These are phyloP conservation scores for Casuarius casuarius DNA, from an alignment of 2,113 vertebrate genomes.

Conservation along the genomic window DNA sequence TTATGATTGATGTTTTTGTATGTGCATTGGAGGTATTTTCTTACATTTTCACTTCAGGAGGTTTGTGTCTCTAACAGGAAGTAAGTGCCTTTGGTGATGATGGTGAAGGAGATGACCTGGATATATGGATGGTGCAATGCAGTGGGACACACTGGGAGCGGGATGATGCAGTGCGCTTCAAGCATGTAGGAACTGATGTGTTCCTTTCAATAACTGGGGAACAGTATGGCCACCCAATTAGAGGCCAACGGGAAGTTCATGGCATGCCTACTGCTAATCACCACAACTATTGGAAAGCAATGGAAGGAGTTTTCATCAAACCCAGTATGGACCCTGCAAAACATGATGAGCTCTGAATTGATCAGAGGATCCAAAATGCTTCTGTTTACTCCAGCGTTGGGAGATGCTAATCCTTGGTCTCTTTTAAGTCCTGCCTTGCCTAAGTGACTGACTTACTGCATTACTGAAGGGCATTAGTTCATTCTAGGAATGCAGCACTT, in stretches of 20 bases:
- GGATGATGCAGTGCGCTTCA: constrained; percentile 88
- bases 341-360: constrained; percentile 91
- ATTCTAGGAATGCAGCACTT: constrained; percentile 53
- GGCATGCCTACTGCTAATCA: constrained; percentile 85
- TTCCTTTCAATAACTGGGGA: constrained; percentile 95
- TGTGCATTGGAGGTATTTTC: background rate
- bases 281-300: constrained; percentile 93
- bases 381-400: background rate
- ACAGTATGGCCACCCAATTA: constrained; percentile 93
- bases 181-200: constrained; percentile 88
- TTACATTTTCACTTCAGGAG: constrained; percentile 17
- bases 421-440: constrained; percentile 4
- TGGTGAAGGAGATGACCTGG: constrained; percentile 94
- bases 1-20: background rate
- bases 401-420: constrained; percentile 25
- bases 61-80: constrained; percentile 82
- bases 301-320: constrained; percentile 97
- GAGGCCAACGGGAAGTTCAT: constrained; percentile 93
- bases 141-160: constrained; percentile 89
- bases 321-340: constrained; percentile 78
- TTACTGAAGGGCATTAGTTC: constrained; percentile 44
- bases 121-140: constrained; percentile 93
- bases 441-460: background rate
- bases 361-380: background rate
- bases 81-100: constrained; percentile 97